phyloP scores from a whole-genome alignment of 1,140 invertebrate species.

The Drosophila parvula region DNA sequence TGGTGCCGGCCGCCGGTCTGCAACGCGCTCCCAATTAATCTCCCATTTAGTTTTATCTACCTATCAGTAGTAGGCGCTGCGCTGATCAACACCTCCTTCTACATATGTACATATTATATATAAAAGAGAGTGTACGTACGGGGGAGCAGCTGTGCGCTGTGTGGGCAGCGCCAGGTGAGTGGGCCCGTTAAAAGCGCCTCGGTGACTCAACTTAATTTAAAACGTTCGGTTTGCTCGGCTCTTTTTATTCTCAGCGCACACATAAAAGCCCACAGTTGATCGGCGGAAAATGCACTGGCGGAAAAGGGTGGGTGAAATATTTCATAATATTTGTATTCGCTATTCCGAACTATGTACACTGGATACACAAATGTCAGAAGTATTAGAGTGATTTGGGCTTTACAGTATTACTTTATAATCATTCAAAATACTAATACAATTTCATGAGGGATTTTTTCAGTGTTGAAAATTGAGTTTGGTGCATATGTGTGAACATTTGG shows the following conservation, averaged over 20 bases:
- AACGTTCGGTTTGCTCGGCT: slow-evolving; percentile 13
- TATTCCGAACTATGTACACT: too few species aligned
- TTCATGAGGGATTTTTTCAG: neutral
- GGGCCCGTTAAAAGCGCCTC: slow-evolving; percentile 47
- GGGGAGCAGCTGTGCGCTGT: slow-evolving; percentile 1
- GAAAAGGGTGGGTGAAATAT: neutral
- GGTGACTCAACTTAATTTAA: slow-evolving; percentile 59
- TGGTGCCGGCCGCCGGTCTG: slow-evolving; percentile 58
- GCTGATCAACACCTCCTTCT: slow-evolving; percentile 4
- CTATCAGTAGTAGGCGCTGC: slow-evolving; percentile 1
- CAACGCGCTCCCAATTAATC: slow-evolving; percentile 51
- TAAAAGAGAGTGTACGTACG: neutral
- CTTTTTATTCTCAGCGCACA: slow-evolving; percentile 12
- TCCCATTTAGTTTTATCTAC: slow-evolving; percentile 33
- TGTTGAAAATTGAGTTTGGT: slow-evolving; percentile 10
- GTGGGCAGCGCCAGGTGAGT: slow-evolving; percentile 56
- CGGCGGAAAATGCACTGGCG: slow-evolving; percentile 2
- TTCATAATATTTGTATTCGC: neutral
- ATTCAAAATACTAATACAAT: neutral
- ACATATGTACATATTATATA: neutral
- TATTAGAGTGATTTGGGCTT: neutral
- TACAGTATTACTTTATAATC: neutral
- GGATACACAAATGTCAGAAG: too few species aligned
- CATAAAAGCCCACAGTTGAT: slow-evolving; percentile 18
- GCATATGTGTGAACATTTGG: slow-evolving; percentile 18